These are phyloP conservation scores for Linnaemya tessellans DNA, from an alignment of 2,888 invertebrate species.

Conservation along the genomic window DNA sequence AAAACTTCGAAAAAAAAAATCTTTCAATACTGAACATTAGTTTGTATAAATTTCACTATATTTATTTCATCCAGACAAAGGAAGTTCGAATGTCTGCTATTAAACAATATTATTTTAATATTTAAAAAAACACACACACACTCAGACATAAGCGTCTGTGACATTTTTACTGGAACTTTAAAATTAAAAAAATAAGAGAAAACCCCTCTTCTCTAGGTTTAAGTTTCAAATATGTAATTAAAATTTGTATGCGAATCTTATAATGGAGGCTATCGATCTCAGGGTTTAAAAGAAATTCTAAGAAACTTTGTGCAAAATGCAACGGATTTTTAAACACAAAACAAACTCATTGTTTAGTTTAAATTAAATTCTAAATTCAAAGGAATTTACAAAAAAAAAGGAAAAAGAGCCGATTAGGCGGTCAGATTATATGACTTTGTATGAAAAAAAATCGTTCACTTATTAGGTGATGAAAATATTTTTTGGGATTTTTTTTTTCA, in stretches of 20 bases:
- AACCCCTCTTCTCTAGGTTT: conserved; percentile 1
- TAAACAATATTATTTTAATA: conserved; percentile 26
- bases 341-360: background rate
- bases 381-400: too few relatives aligned
- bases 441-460: too few relatives aligned
- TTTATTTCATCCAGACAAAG: conserved; percentile 55
- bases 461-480: too few relatives aligned
- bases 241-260: background rate
- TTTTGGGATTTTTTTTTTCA: too few relatives aligned
- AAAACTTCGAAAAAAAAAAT: conserved; percentile 13
- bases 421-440: too few relatives aligned
- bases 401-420: too few relatives aligned
- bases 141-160: background rate
- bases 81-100: conserved; percentile 49
- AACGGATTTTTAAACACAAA: background rate
- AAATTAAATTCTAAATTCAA: too few relatives aligned
- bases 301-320: too few relatives aligned
- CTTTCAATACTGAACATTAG: conserved; percentile 36
- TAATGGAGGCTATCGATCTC: conserved; percentile 34
- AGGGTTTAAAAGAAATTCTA: background rate
- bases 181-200: background rate
- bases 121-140: background rate
- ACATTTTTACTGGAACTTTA: background rate
- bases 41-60: conserved; percentile 19
- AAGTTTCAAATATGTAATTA: background rate